Evolutionary conservation across 2,113 vertebrate species (phyloP).

Genomic region (Synchiropus splendidus): DNA sequence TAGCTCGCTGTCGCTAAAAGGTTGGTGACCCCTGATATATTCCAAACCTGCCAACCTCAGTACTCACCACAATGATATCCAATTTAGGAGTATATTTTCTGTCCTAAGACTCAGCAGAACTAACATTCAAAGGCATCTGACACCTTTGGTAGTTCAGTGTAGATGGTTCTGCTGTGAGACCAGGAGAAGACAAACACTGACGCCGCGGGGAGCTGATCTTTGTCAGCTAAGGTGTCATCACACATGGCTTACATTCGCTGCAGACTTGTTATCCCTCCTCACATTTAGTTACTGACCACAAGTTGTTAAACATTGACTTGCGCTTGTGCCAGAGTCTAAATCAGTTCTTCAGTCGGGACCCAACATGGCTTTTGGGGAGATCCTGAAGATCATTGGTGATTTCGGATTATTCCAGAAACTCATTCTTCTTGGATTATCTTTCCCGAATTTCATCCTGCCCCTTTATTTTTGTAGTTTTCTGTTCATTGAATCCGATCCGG

Average conservation of each 20-base stretch:
- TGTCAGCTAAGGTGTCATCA: neutral
- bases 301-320: slow-evolving; percentile 41
- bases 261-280: neutral
- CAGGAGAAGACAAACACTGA: too few species aligned
- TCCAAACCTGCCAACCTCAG: too few species aligned
- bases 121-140: too few species aligned
- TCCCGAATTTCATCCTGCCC: slow-evolving; percentile 47
- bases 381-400: slow-evolving; percentile 63
- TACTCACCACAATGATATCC: too few species aligned
- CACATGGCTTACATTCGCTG: neutral
- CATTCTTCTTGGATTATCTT: slow-evolving; percentile 53
- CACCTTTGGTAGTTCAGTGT: too few species aligned
- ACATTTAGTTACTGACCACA: slow-evolving; percentile 5
- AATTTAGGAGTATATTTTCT: too few species aligned
- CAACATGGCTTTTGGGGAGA: slow-evolving; percentile 52
- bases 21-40: too few species aligned
- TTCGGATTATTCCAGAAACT: slow-evolving; percentile 75
- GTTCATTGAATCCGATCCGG: slow-evolving; percentile 57
- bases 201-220: neutral
- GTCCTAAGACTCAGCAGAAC: too few species aligned
- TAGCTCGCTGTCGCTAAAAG: too few species aligned
- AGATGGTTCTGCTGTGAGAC: too few species aligned
- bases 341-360: neutral
- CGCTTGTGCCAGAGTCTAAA: neutral
- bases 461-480: slow-evolving; percentile 70